A percentile compares a stretch with the other conserved stretches of the same genome.
Evolutionary conservation across 2,113 vertebrate genomes (phyloP).

Genomic region (Ammodytes dubius): DNA sequence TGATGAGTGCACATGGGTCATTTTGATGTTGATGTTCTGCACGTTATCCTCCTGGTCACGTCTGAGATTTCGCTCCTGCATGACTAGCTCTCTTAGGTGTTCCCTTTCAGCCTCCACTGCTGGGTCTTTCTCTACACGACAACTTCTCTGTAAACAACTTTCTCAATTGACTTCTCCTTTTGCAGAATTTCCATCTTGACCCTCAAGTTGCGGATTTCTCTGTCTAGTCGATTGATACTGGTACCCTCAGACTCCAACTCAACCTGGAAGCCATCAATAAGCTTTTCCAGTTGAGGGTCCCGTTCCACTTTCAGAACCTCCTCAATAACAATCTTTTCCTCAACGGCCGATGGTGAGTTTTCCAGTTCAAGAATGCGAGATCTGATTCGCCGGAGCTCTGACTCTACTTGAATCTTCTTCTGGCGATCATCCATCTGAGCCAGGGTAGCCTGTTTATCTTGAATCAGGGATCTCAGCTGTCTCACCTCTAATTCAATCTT

Average conservation of each 20-base stretch:
- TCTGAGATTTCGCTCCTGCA: constrained; percentile 85
- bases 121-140: constrained; percentile 95
- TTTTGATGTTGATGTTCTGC: constrained; percentile 82
- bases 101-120: constrained; percentile 89
- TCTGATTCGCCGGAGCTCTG: constrained; percentile 90
- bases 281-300: constrained; percentile 90
- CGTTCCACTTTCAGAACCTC: constrained; percentile 95
- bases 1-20: constrained; percentile 85
- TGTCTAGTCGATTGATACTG: constrained; percentile 85
- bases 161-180: constrained; percentile 92
- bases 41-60: constrained; percentile 86
- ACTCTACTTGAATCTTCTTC: constrained; percentile 90
- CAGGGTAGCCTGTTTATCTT: constrained; percentile 88
- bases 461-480: constrained; percentile 84
- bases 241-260: constrained; percentile 87
- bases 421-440: constrained; percentile 89
- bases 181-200: constrained; percentile 88
- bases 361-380: constrained; percentile 90
- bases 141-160: constrained; percentile 95
- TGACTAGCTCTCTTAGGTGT: constrained; percentile 86
- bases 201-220: constrained; percentile 89
- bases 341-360: constrained; percentile 83
- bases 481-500: constrained; percentile 90
- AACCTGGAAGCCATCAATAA: constrained; percentile 81
- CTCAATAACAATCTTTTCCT: constrained; percentile 94